Percentiles rank a stretch among this genome's conserved stretches.
Conservation (phyloP, 2,888 invertebrate genomes). For the Saturnia pavonia region DNA sequence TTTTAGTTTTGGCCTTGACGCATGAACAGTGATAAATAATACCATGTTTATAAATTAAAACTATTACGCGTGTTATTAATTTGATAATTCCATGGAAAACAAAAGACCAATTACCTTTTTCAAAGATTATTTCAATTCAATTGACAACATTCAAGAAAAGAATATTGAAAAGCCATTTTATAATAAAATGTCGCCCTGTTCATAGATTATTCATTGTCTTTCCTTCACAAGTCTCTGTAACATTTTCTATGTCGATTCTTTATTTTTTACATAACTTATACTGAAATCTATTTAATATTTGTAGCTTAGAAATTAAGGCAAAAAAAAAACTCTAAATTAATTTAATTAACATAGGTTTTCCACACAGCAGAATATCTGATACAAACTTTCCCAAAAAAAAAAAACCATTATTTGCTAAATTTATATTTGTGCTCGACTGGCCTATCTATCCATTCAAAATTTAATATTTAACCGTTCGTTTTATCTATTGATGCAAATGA, state of each 20-base stretch:
- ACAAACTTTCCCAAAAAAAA: no score
- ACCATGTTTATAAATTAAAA: not conserved
- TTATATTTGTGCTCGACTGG: no score
- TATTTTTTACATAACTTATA: not conserved
- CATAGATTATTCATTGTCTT: no score
- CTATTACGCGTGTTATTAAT: not conserved
- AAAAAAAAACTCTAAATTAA: not conserved
- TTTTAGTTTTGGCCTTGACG: conserved; percentile 1
- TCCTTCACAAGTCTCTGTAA: not conserved
- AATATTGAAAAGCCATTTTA: no score
- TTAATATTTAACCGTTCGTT: no score
- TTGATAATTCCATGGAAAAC: not conserved
- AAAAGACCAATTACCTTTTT: not conserved
- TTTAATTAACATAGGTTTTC: not conserved
- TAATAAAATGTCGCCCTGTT: no score
- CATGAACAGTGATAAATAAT: not conserved
- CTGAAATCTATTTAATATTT: not conserved
- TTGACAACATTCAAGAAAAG: not conserved
- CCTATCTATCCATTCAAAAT: no score
- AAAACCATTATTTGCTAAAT: no score
- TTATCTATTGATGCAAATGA: no score
- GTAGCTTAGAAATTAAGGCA: no score
- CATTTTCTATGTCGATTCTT: not conserved
- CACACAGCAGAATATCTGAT: no score
- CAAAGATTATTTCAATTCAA: not conserved